A percentile compares a stretch with the other conserved stretches of the same genome.
phyloP scores from a whole-genome alignment of 1,140 invertebrate species.

The Camponotus vicinus region DNA sequence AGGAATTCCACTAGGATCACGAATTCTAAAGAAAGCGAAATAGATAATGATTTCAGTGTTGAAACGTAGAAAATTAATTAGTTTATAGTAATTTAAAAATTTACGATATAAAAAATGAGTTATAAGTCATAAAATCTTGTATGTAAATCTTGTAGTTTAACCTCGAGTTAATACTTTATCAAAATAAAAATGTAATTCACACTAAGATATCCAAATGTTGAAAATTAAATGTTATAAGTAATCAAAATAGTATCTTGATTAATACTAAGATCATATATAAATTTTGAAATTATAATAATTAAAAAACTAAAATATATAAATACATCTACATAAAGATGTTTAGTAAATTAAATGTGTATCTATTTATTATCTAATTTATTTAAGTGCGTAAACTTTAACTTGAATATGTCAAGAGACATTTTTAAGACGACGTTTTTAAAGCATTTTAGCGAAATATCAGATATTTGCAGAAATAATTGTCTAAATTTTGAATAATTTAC shows the following conservation, averaged over 20 bases:
- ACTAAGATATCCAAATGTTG: neutral
- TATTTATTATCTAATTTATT: neutral
- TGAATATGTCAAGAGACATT: neutral
- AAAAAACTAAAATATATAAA: neutral
- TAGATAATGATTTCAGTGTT: neutral
- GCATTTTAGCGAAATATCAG: too few relatives aligned
- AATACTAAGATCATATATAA: too few relatives aligned
- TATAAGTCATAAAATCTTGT: neutral
- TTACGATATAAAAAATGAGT: neutral
- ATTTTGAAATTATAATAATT: neutral
- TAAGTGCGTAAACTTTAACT: neutral
- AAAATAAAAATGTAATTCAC: neutral
- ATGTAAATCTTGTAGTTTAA: neutral
- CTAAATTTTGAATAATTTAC: neutral
- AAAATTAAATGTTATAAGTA: neutral
- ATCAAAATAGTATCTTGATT: neutral
- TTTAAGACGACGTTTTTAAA: neutral
- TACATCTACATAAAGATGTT: neutral
- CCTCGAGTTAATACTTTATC: neutral
- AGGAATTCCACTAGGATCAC: neutral
- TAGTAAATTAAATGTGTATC: neutral
- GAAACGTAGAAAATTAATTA: neutral
- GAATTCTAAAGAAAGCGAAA: conserved; percentile 23
- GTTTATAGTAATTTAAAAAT: neutral
- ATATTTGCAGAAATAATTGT: neutral